Base-by-base conservation (phyloP, 2,113 vertebrate species). In the Lathamus discolor region DNA sequence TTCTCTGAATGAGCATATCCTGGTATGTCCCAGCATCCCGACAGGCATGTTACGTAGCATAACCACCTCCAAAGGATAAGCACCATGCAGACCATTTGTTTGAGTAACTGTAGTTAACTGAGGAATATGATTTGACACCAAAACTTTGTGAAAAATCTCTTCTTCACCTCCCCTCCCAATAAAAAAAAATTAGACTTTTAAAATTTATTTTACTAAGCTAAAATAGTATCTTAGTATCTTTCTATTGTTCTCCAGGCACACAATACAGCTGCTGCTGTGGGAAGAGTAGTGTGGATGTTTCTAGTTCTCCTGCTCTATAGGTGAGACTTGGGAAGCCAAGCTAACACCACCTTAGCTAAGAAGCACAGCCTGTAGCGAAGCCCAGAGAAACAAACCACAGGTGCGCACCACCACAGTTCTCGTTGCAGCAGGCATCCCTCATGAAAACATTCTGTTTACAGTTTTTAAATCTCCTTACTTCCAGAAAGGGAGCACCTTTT, bases 61-160 rank as follows among this genome's bases (percentile, higher is more conserved):
- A 84, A 52, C 31, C 22, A 46, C 6, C 33, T 68, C 17, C 62
- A 83, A 57, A 76, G 43, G 19, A 46, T 20, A 54, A 85, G 33
- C 10, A 63, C 5, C 25, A 14, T 2, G 23, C 0, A 4, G 37
- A 79, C 16, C 16, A 17, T 55, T 72, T 1, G 0, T 74, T 63
- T 72, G 23, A 75, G 17, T 17, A 10, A 35, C 17, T 68, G 3
- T 35, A 39, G 55, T 61, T 72, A 73, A 73, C 29, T 27, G 44
- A 46, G 81, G 16, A 67, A 74, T 28, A 23, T 43, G 49, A 63
- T 59, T 9, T n/a, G 48, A 29, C 31, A 49, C 9, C 19, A 63
- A 67, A 91, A 39, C 41, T 63, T 31, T 7, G 28, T 29, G 35
- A 27, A 84, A 89, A 51, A 28, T 6, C 4, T 78, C 86, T 68